Conservation (phyloP, 2,797 vertebrate genomes). For the Dicrostonyx torquatus region DNA sequence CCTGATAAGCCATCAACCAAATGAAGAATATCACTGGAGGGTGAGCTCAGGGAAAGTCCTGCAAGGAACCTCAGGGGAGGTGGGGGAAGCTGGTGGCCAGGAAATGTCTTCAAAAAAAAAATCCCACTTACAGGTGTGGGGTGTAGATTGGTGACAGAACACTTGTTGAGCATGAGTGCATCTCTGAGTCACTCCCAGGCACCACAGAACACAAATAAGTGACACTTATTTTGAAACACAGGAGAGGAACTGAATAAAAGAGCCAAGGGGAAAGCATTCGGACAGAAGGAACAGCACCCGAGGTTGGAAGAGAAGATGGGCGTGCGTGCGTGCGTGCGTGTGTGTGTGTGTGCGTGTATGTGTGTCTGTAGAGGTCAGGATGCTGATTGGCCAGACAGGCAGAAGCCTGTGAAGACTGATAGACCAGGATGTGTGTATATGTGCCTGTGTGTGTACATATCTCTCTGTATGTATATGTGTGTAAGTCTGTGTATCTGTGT, state of each 20-base stretch:
- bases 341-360: too few species aligned
- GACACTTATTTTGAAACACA: not conserved
- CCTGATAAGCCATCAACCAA: not conserved
- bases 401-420: not conserved
- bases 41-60: not conserved
- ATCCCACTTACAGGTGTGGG: not conserved
- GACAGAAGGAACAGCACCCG: not conserved
- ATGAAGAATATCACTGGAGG: not conserved
- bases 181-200: not conserved
- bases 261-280: not conserved
- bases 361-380: not conserved
- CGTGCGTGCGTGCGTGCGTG: not conserved
- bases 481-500: too few species aligned
- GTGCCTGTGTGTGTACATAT: not conserved
- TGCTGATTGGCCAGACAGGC: not conserved
- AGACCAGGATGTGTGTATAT: not conserved
- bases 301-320: not conserved
- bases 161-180: not conserved
- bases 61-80: not conserved
- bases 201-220: not conserved
- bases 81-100: not conserved
- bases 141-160: too few species aligned
- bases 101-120: not conserved
- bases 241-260: not conserved
- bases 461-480: not conserved